Evolutionary conservation across 2,113 vertebrate species (phyloP).

Genomic region (Tetrax tetrax): DNA sequence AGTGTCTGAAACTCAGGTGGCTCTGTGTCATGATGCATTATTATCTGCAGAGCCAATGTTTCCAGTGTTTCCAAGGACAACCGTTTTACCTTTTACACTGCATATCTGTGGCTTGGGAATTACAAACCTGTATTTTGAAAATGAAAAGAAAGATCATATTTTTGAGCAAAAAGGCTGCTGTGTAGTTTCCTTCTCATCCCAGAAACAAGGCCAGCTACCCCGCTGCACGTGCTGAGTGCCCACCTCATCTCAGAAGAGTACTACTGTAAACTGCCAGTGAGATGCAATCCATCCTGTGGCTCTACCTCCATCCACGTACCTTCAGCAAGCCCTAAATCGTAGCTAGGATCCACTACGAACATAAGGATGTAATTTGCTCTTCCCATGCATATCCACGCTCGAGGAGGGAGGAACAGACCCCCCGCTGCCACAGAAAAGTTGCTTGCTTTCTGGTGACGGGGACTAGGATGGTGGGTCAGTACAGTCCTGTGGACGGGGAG

Average conservation of each 20-base stretch:
- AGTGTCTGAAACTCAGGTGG: background rate
- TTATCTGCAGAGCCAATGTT: background rate
- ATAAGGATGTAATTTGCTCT: background rate
- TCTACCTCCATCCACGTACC: background rate
- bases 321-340: background rate
- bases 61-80: background rate
- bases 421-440: background rate
- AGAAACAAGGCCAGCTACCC: background rate
- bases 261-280: background rate
- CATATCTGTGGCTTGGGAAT: rapidly evolving
- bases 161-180: background rate
- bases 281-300: rapidly evolving
- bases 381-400: rapidly evolving
- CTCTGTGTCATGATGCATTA: background rate
- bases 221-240: background rate
- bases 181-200: background rate
- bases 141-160: background rate
- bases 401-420: background rate
- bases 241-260: background rate
- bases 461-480: background rate
- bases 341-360: background rate
- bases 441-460: background rate
- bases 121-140: background rate
- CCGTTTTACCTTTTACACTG: background rate
- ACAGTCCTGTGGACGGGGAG: background rate